Evolutionary conservation across 2,888 invertebrate genomes (phyloP).

Genomic region (Machimus atricapillus): DNA sequence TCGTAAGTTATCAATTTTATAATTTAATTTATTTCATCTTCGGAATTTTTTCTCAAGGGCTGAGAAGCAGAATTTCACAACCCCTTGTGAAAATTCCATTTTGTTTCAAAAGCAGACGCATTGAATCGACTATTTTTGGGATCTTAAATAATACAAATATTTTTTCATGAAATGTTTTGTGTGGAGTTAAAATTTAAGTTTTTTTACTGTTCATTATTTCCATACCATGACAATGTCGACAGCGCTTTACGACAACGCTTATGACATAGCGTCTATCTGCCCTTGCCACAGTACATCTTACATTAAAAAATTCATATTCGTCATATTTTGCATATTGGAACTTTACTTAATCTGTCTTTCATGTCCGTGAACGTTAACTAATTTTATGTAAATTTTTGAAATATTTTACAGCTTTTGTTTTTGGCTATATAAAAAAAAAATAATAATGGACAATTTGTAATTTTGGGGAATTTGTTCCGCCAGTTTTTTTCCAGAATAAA

Average conservation of each 20-base stretch:
- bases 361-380: slow-evolving; percentile 1
- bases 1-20: neutral
- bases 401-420: slow-evolving; percentile 5
- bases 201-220: neutral
- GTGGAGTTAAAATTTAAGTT: neutral
- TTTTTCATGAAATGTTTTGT: neutral
- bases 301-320: neutral
- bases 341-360: neutral
- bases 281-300: slow-evolving; percentile 18
- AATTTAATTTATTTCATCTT: neutral
- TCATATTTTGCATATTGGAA: slow-evolving; percentile 19
- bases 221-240: slow-evolving; percentile 43
- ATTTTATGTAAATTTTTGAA: slow-evolving; percentile 12
- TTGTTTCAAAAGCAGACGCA: neutral
- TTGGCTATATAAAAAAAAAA: neutral
- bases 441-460: neutral
- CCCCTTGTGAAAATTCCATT: neutral
- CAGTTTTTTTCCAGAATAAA: neutral
- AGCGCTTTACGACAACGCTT: slow-evolving; percentile 48
- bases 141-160: slow-evolving; percentile 1
- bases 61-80: neutral
- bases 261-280: slow-evolving; percentile 39
- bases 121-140: neutral
- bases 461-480: neutral
- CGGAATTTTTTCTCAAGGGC: neutral